Percentiles rank a stretch among this genome's conserved stretches.
Conservation (phyloP, 2,113 vertebrate species). For the Odontophorus gujanensis region DNA sequence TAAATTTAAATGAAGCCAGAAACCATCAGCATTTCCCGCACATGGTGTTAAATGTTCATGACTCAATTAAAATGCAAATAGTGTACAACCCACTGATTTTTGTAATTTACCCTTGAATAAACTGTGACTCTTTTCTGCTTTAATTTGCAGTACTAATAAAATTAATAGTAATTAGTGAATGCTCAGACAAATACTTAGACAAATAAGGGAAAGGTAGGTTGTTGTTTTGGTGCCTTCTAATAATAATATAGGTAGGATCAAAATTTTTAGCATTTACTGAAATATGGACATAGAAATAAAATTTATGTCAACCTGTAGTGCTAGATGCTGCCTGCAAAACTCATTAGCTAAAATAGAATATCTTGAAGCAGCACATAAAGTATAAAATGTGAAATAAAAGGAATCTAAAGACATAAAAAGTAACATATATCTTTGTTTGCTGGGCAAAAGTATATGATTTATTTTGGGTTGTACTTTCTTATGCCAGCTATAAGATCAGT, state of each 20-base stretch:
- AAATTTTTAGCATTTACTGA: not conserved
- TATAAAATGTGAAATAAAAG: not conserved
- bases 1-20: not conserved
- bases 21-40: not conserved
- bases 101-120: slow-evolving; percentile 35
- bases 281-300: not conserved
- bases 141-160: slow-evolving; percentile 39
- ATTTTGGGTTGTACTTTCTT: not conserved
- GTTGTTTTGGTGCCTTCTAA: not conserved
- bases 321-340: not conserved
- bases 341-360: not conserved
- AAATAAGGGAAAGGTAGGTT: slow-evolving; percentile 12
- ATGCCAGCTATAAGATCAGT: not conserved
- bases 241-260: not conserved
- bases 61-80: slow-evolving; percentile 60
- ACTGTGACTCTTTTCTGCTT: slow-evolving; percentile 27
- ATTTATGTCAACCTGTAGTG: not conserved
- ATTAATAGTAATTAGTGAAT: slow-evolving; percentile 50
- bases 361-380: not conserved
- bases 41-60: not conserved
- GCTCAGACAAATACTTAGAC: not conserved
- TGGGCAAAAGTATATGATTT: not conserved
- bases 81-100: slow-evolving; percentile 24
- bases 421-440: not conserved
- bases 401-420: not conserved